Evolutionary conservation across 2,888 invertebrate species (phyloP).

Genomic region (Tachina grossa): DNA sequence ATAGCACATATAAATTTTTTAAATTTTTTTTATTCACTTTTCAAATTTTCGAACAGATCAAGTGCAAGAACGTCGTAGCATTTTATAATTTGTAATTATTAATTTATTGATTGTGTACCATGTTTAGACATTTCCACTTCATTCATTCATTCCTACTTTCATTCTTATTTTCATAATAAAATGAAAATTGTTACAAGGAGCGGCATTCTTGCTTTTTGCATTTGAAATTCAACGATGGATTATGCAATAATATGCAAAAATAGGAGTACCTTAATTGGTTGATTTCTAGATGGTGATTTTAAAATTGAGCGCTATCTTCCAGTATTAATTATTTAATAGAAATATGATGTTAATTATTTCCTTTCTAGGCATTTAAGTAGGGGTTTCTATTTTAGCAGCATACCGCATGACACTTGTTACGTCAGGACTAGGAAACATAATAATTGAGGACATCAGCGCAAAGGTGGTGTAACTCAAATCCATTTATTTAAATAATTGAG

Average conservation of each 20-base stretch:
- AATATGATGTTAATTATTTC: constrained; percentile 35
- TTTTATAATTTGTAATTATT: constrained; percentile 72
- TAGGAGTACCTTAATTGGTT: constrained; percentile 15
- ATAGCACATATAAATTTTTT: no score
- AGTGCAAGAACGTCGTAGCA: constrained; percentile 55
- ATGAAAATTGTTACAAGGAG: constrained; percentile 20
- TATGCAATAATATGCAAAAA: constrained; percentile 50
- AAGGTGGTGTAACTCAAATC: no score
- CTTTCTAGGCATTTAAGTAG: constrained; percentile 39
- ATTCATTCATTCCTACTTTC: constrained; percentile 21
- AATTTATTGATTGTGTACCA: constrained; percentile 74
- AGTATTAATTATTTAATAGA: constrained; percentile 10
- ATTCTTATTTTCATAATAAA: constrained; percentile 8
- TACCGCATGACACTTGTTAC: no score
- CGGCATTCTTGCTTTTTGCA: constrained; percentile 7
- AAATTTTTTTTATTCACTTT: constrained; percentile 12
- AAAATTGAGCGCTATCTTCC: constrained; percentile 10
- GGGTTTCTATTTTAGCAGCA: no score
- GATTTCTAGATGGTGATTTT: not conserved
- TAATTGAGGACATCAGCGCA: no score
- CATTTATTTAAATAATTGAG: no score
- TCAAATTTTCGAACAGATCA: constrained; percentile 42
- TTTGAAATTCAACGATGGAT: constrained; percentile 32
- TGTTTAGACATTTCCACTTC: constrained; percentile 70
- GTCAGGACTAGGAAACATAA: no score